Evolutionary conservation across 2,888 invertebrate species (phyloP).

Genomic region (Cephus nigrinus): DNA sequence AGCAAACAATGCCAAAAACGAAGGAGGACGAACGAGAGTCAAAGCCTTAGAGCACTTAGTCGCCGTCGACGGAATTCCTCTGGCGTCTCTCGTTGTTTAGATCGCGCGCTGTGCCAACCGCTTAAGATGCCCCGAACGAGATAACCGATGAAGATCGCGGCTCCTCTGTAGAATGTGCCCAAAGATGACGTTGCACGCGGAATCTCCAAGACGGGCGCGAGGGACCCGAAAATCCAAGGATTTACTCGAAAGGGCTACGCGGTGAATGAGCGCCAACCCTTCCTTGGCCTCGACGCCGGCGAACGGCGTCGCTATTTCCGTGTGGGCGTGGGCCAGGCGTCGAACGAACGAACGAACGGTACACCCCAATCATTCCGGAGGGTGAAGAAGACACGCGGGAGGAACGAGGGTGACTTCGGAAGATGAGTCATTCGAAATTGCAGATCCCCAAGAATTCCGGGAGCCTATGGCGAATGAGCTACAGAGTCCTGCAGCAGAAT

Average conservation of each 20-base stretch:
- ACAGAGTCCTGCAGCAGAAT: slow-evolving; percentile 35
- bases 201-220: too few species aligned
- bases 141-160: too few species aligned
- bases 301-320: slow-evolving; percentile 61
- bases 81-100: slow-evolving; percentile 39
- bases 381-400: too few species aligned
- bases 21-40: too few species aligned
- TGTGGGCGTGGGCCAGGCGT: slow-evolving; percentile 53
- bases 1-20: too few species aligned
- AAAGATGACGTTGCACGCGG: too few species aligned
- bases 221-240: too few species aligned
- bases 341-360: slow-evolving; percentile 18
- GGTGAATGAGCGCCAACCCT: not conserved
- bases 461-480: slow-evolving; percentile 23
- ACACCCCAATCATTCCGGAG: too few species aligned
- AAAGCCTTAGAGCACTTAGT: too few species aligned
- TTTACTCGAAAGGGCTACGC: not conserved
- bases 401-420: too few species aligned
- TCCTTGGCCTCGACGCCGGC: slow-evolving; percentile 24
- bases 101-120: slow-evolving; percentile 1
- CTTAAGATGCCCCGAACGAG: too few species aligned
- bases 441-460: not conserved
- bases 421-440: not conserved
- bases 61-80: slow-evolving; percentile 24
- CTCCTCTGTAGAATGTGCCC: too few species aligned